Base-by-base conservation (phyloP, 2,888 invertebrate genomes). In the Oligia strigilis region DNA sequence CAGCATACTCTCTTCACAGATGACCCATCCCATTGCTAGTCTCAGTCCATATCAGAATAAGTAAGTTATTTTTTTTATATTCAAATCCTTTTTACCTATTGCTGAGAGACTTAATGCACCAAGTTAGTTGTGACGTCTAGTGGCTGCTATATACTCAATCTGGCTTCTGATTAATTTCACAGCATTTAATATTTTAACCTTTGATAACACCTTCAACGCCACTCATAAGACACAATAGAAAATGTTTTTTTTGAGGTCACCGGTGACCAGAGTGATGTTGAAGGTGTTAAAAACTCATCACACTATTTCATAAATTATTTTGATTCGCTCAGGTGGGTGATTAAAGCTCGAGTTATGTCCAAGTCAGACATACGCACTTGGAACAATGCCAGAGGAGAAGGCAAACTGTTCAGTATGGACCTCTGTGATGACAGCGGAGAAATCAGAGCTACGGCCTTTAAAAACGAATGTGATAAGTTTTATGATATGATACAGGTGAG, bases 21-120 rank as follows among this genome's bases (percentile, higher is more conserved):
- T 97, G 93, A 97, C 98, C 46, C 98, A 98, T 94, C 98, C 99
- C 0, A 99, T 99, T 90, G 97, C 98, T 29, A 98, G 98, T 89
- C 97, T 99, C 19, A 99, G 99, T 88, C 99, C 99, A 1, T 99
- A 99, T 94, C 99, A 99, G 92, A 99, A 99, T 94, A 99, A 98
- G 98, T 98, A 94, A 95, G 96, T 93, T 75, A 72, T 19, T 5
- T 46, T 46, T 64, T 19, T 40, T 58, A 29, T n/a, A 55, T 43
- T 13, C 0, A n/a, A 46, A 29, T 65, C 8, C 0, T 23, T 60
- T 72, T 49, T 40, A 19, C 23, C 17, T 29, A 23, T 9, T 46
- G n/a, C 46, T 23, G 11, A 23, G 1, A 23, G 4, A 40, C 4
- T 60, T 23, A 36, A 49, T 49, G 11, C 11, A 23, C 17, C 36